phyloP scores from a whole-genome alignment of 2,888 invertebrate genomes.

The Pteria penguin region DNA sequence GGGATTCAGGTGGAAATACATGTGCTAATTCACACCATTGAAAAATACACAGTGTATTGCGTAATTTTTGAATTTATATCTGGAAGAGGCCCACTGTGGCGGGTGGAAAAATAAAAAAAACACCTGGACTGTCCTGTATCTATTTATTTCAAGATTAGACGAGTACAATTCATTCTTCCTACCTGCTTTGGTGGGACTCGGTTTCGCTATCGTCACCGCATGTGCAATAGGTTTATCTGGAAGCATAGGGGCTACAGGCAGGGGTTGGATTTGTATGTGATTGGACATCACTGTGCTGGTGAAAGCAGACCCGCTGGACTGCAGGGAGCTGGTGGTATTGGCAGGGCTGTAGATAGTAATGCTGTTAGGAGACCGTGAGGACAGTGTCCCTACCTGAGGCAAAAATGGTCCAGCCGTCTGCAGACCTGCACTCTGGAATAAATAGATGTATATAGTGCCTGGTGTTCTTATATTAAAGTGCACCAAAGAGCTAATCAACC shows the following conservation, averaged over 20 bases:
- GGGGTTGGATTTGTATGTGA: slow-evolving; percentile 51
- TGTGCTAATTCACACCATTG: too few species aligned
- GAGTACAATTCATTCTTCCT: too few species aligned
- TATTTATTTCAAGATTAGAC: too few species aligned
- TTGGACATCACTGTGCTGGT: slow-evolving; percentile 57
- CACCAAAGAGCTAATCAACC: too few species aligned
- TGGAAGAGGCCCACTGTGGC: too few species aligned
- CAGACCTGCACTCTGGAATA: slow-evolving; percentile 52
- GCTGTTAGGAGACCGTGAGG: slow-evolving; percentile 54
- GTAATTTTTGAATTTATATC: too few species aligned
- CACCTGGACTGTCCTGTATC: too few species aligned
- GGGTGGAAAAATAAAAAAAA: too few species aligned
- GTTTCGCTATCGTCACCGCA: slow-evolving; percentile 62
- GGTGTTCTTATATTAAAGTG: too few species aligned
- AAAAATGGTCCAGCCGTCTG: slow-evolving; percentile 62
- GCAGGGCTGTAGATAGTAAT: slow-evolving; percentile 63
- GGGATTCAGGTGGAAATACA: too few species aligned
- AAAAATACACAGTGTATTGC: too few species aligned
- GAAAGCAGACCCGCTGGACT: slow-evolving; percentile 57
- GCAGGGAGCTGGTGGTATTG: slow-evolving; percentile 53
- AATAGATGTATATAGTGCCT: too few species aligned
- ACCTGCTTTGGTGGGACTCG: slow-evolving; percentile 73
- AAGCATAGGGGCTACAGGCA: slow-evolving; percentile 50
- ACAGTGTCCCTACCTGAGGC: slow-evolving; percentile 57
- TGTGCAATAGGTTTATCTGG: slow-evolving; percentile 50